Base-by-base conservation (phyloP, 37 sponge, comb jelly and placozoan genomes). In the Beroe ovata region DNA sequence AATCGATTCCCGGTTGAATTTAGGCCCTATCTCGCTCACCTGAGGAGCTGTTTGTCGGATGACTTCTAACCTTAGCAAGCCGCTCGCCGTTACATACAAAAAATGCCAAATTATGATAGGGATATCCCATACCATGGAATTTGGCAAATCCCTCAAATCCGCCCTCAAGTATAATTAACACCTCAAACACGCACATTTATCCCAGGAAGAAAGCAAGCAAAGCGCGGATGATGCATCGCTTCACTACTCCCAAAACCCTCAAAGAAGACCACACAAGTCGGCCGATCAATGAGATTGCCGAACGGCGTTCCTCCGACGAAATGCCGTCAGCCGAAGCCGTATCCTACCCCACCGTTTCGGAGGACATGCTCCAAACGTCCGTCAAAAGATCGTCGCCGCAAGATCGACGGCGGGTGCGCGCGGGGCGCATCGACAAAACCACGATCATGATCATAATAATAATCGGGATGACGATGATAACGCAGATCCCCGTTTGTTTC, bases 381-480 rank as follows among this genome's bases (percentile, higher is more conserved):
- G 25, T 2, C 11, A 4, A 77, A 20, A n/a, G 28, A 20, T 6
- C 8, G 47, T 21, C 8, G 47, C 26, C 8, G 11, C 84, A 30
- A n/a, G 8, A 25, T 18, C 33, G 22, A n/a, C 42, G 84, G 8
- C 22, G 26, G 22, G 11, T 1, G 54, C 22, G 38, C 41, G 8
- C 84, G 1, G 84, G 84, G 3, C 8, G 54, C 19, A 3, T 77
- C 26, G 84, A 77, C 84, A 38, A 26, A 25, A 77, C 84, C 23
- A 77, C 84, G 38, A 77, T 77, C 47, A 77, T 77, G 84, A 77
- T 77, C 22, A 42, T 77, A 14, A 35, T 77, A 14, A 77, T 77
- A 30, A 77, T 77, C 54, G 84, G 84, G 36, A 77, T 77, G 84
- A 77, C 84, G 38, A 77, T 77, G 84, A 77, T 77, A 1, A 77